Evolutionary conservation across 53 echinoderm and acorn worm species (phyloP).

Genomic region (Echinarachnius parma): DNA sequence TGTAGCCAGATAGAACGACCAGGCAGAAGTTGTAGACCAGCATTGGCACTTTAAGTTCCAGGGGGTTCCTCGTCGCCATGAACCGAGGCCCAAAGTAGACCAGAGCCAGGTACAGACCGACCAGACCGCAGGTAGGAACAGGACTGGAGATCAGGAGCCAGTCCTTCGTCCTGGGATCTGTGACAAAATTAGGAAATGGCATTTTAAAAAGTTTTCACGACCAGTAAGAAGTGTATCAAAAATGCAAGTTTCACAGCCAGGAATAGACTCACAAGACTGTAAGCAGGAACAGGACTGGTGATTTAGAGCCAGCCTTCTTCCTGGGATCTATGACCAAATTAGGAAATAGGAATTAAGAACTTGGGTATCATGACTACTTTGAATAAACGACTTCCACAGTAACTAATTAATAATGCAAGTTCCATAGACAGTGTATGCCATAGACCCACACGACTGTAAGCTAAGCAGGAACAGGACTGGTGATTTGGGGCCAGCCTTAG

Average conservation of each 20-base stretch:
- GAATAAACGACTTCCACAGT: too few relatives aligned
- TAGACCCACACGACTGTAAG: too few relatives aligned
- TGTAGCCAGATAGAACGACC: constrained; percentile 70
- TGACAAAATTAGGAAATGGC: background rate
- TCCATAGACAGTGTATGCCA: too few relatives aligned
- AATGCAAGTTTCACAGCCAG: too few relatives aligned
- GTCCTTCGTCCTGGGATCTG: constrained; percentile 69
- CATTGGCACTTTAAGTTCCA: constrained; percentile 70
- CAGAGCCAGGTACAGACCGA: constrained; percentile 63
- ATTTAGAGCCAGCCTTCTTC: constrained; percentile 74
- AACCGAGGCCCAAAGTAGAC: constrained; percentile 75
- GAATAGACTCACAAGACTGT: constrained; percentile 62
- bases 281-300: constrained; percentile 50
- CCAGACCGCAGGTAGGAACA: constrained; percentile 49
- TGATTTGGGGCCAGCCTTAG: too few relatives aligned
- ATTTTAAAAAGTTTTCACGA: too few relatives aligned
- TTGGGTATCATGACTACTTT: too few relatives aligned
- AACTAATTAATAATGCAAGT: too few relatives aligned
- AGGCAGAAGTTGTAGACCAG: constrained; percentile 74
- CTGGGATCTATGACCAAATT: constrained; percentile 51
- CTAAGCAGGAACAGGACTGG: too few relatives aligned
- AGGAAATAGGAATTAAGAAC: too few relatives aligned
- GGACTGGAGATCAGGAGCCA: constrained; percentile 78
- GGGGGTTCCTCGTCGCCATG: constrained; percentile 75
- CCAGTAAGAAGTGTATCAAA: too few relatives aligned